Base-by-base conservation (phyloP, 2,888 invertebrate genomes). In the Eudasyphora cyanicolor region DNA sequence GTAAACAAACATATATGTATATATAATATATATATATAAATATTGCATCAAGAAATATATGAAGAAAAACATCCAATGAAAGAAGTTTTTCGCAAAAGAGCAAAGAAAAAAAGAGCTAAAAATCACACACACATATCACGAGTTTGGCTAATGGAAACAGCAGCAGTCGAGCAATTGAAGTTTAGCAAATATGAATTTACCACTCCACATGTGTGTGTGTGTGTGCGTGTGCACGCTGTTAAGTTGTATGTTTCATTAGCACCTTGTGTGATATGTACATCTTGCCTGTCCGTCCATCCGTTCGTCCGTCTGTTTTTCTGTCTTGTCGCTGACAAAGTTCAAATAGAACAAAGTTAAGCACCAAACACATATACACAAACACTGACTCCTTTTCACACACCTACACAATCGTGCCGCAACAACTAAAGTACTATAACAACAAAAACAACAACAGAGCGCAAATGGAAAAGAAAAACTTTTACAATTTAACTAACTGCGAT, bases 401-500 rank as follows among this genome's bases (percentile, higher is more conserved):
- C 45, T n/a, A n/a, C 45, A 45, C 45, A 5, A n/a, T n/a, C n/a
- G n/a, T n/a, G n/a, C n/a, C n/a, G n/a, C 24, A 32, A 17, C 32
- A 64, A 7, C 21, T 8, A 32, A 27, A 3, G 49, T 12, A 73
- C n/a, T n/a, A 73, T 51, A 51, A 19, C 10, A 14, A 29, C 24
- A 69, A 14, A 38, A 67, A 17, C n/a, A 45, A 45, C 5, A 54
- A 45, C 35, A 42, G 35, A 38, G 60, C 24, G 2, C 21, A 38
- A 21, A 51, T 35, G 54, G 42, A 32, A 57, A 38, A 35, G 73
- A 42, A 42, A 81, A 82, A 73, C 54, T 84, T 84, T 84, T 73
- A 76, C 78, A 84, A 78, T 81, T 81, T 76, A 70, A 49, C 71
- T 78, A 76, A 79, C 82, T 67, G 73, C 75, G 71, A 79, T 82